These are phyloP conservation scores for Anguilla rostrata DNA, from an alignment of 2,113 vertebrate genomes.

Conservation along the genomic window DNA sequence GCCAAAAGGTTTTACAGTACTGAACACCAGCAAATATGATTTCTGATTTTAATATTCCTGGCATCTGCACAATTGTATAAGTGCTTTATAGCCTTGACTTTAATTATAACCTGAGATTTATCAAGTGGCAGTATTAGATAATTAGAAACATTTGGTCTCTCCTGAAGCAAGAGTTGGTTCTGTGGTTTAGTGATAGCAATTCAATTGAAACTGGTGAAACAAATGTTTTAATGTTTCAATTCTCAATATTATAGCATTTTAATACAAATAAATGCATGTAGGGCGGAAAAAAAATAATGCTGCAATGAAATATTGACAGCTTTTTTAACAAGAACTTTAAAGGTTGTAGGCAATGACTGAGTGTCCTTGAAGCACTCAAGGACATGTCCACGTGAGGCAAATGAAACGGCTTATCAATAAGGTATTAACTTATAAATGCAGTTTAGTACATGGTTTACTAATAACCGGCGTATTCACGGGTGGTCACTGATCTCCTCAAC, in stretches of 20 bases:
- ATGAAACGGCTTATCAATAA: no score
- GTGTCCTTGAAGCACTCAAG: not conserved
- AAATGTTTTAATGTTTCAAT: not conserved
- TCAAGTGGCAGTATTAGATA: slow-evolving; percentile 11
- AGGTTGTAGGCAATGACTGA: not conserved
- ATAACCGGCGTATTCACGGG: not conserved
- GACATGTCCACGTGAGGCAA: no score
- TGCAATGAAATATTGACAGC: not conserved
- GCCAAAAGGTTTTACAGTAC: slow-evolving; percentile 30
- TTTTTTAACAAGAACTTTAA: slow-evolving; percentile 21
- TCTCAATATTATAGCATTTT: not conserved
- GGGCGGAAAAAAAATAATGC: not conserved
- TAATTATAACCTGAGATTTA: slow-evolving; percentile 55
- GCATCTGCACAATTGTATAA: not conserved
- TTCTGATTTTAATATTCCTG: not conserved
- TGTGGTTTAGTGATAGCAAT: slow-evolving; percentile 11
- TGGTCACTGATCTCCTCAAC: slow-evolving; percentile 4
- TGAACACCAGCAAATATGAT: slow-evolving; percentile 25
- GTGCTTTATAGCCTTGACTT: not conserved
- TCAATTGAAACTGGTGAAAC: not conserved
- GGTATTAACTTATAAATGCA: no score
- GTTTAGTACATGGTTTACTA: not conserved
- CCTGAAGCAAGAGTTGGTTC: slow-evolving; percentile 3
- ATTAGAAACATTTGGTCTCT: not conserved
- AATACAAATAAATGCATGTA: not conserved